Evolutionary conservation across 2,888 invertebrate genomes (phyloP).

Genomic region (Fragum fragum): DNA sequence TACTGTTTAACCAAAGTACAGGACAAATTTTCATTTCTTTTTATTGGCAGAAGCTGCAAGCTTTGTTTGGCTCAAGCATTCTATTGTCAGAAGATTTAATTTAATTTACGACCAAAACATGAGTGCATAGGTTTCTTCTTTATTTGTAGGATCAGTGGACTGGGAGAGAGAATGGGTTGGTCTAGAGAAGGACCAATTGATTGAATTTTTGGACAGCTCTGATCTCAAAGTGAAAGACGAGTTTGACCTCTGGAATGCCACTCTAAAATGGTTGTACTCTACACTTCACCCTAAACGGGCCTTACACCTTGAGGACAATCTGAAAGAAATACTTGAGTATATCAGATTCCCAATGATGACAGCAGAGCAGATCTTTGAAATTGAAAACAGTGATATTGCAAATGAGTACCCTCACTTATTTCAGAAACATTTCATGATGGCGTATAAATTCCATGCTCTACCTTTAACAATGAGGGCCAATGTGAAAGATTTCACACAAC

Average conservation of each 20-base stretch:
- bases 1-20: no score
- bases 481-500: conserved; percentile 82
- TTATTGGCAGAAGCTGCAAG: no score
- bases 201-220: conserved; percentile 86
- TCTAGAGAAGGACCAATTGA: conserved; percentile 87
- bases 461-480: conserved; percentile 84
- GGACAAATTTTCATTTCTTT: no score
- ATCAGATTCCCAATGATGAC: conserved; percentile 98
- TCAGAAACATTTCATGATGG: conserved; percentile 85
- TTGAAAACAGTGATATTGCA: conserved; percentile 93
- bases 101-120: no score
- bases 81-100: no score
- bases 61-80: no score
- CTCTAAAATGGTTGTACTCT: conserved; percentile 84
- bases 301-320: conserved; percentile 88
- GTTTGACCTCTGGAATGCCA: conserved; percentile 86
- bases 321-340: conserved; percentile 92
- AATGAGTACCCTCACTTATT: conserved; percentile 88
- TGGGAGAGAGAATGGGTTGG: conserved; percentile 85
- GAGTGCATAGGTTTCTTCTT: no score
- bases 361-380: conserved; percentile 94
- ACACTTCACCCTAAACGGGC: conserved; percentile 82
- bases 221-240: conserved; percentile 86
- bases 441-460: conserved; percentile 87
- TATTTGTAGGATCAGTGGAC: conserved; percentile 78